Evolutionary conservation across 2,113 vertebrate genomes (phyloP).

Genomic region (Protobothrops mucrosquamatus): DNA sequence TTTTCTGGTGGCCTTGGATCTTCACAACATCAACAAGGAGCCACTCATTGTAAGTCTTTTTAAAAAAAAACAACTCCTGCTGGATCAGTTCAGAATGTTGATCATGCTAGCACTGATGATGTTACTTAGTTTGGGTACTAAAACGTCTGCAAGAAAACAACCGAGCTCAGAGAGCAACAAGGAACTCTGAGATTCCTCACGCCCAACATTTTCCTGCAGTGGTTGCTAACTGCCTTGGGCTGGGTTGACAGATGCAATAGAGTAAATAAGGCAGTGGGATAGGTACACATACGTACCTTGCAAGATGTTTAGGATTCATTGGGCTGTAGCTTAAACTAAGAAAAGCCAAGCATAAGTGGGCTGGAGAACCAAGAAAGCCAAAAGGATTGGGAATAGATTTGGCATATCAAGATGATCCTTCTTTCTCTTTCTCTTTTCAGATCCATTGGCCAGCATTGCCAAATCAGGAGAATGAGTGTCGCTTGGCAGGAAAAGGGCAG

Average conservation of each 20-base stretch:
- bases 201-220: not conserved
- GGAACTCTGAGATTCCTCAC: not conserved
- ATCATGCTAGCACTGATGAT: not conserved
- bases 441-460: conserved; percentile 82
- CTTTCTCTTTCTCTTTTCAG: conserved; percentile 48
- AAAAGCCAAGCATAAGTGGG: not conserved
- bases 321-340: not conserved
- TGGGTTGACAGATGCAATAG: not conserved
- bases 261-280: not conserved
- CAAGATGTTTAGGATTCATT: not conserved
- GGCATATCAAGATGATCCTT: not conserved
- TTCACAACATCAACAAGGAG: conserved; percentile 84
- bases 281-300: not conserved
- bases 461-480: conserved; percentile 79
- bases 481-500: conserved; percentile 80
- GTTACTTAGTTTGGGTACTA: not conserved
- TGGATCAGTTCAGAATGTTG: not conserved
- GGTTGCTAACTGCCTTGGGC: not conserved
- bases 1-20: conserved; percentile 81
- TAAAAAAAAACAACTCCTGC: not conserved
- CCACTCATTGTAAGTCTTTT: conserved; percentile 76
- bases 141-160: not conserved
- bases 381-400: not conserved
- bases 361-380: not conserved
- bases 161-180: not conserved